Evolutionary conservation across 2,888 invertebrate species (phyloP).

Genomic region (Girardia tigrina): DNA sequence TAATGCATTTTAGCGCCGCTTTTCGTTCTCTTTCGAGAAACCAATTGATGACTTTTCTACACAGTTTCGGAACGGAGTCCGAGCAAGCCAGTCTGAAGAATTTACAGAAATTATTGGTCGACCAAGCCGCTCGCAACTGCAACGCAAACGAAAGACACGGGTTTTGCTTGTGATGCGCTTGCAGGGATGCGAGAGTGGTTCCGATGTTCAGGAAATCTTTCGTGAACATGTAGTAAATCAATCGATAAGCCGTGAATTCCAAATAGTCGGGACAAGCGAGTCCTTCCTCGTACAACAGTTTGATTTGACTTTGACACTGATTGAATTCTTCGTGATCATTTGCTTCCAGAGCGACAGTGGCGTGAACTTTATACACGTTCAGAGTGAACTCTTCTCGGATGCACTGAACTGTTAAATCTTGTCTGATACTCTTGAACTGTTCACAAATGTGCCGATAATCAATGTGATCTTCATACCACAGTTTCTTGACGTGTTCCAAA

Average conservation of each 20-base stretch:
- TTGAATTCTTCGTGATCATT: constrained; percentile 98
- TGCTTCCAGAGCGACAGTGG: constrained; percentile 85
- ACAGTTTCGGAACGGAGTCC: constrained; percentile 78
- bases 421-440: constrained; percentile 91
- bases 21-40: constrained; percentile 87
- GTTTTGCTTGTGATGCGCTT: constrained; percentile 64
- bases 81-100: constrained; percentile 72
- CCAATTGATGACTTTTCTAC: constrained; percentile 90
- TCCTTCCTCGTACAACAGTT: constrained; percentile 64
- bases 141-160: constrained; percentile 71
- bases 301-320: constrained; percentile 94
- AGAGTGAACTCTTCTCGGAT: constrained; percentile 82
- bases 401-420: constrained; percentile 96
- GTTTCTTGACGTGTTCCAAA: constrained; percentile 72
- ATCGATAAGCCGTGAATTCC: constrained; percentile 87
- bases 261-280: constrained; percentile 55
- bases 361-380: constrained; percentile 96
- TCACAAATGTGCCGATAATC: constrained; percentile 95
- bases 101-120: constrained; percentile 73
- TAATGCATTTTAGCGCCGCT: constrained; percentile 72
- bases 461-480: constrained; percentile 64
- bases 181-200: constrained; percentile 69
- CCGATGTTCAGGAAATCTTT: constrained; percentile 87
- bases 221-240: constrained; percentile 93
- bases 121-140: constrained; percentile 78